Percentiles rank a stretch among this genome's conserved stretches.
Evolutionary conservation across 1,140 invertebrate genomes (phyloP).

Genomic region (Drosophila tani): DNA sequence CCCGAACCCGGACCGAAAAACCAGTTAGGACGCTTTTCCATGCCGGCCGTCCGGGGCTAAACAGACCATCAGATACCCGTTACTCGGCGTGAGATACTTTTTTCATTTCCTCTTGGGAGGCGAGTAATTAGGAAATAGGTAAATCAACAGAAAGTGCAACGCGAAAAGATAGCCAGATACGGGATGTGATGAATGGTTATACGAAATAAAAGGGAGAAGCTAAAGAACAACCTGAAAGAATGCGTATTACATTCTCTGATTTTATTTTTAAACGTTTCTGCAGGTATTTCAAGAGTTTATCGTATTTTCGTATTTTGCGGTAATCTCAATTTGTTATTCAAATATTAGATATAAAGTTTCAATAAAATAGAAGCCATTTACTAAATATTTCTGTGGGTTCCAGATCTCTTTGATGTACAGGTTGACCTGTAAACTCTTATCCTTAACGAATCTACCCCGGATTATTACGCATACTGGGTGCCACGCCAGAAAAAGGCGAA

Average conservation of each 20-base stretch:
- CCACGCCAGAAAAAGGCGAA: conserved; percentile 26
- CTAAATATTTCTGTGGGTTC: background rate
- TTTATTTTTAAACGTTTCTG: background rate
- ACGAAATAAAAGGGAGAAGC: background rate
- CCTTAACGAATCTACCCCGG: conserved; percentile 14
- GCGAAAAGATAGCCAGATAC: background rate
- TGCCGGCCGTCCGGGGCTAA: background rate
- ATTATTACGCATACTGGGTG: conserved; percentile 10
- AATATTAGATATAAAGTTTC: too few relatives aligned
- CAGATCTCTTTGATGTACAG: too few relatives aligned
- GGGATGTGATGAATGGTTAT: background rate
- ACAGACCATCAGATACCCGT: conserved; percentile 36
- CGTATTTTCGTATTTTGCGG: too few relatives aligned
- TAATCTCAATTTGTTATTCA: too few relatives aligned
- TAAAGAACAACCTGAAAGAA: background rate
- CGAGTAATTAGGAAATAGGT: conserved; percentile 23
- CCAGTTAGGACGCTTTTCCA: conserved; percentile 19
- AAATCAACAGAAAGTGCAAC: conserved; percentile 15
- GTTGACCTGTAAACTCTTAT: background rate
- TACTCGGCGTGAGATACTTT: background rate
- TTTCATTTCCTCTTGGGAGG: conserved; percentile 4
- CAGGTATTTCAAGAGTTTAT: background rate
- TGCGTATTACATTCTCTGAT: background rate
- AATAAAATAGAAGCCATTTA: too few relatives aligned
- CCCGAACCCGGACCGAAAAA: conserved; percentile 37